These are phyloP conservation scores for Oegoconia quadripuncta DNA, from an alignment of 2,888 invertebrate species.

Conservation along the genomic window DNA sequence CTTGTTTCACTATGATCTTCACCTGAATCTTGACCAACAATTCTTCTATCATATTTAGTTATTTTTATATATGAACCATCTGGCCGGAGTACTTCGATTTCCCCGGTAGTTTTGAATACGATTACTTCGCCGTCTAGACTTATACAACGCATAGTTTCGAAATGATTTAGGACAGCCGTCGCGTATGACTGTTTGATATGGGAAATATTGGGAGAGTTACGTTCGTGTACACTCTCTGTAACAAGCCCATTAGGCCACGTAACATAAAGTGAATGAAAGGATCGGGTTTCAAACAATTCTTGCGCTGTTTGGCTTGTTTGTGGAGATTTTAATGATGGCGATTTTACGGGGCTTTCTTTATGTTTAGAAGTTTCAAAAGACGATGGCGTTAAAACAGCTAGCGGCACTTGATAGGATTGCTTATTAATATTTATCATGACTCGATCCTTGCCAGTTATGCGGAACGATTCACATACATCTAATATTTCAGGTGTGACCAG, in stretches of 20 bases:
- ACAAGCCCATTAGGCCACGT: conserved; percentile 70
- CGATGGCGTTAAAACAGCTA: conserved; percentile 10
- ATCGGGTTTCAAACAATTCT: conserved; percentile 33
- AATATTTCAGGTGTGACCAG: conserved; percentile 28
- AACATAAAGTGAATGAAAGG: conserved; percentile 49
- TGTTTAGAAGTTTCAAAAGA: conserved; percentile 21
- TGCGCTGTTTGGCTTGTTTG: conserved; percentile 14
- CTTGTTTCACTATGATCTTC: conserved; percentile 31
- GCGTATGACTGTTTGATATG: conserved; percentile 61
- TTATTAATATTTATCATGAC: conserved; percentile 57
- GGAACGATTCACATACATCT: conserved; percentile 55
- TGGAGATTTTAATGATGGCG: conserved; percentile 20
- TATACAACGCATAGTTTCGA: conserved; percentile 62
- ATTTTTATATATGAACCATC: conserved; percentile 56
- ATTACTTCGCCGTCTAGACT: conserved; percentile 64
- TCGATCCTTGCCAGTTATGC: conserved; percentile 54
- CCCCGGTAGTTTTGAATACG: conserved; percentile 48
- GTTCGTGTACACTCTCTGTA: conserved; percentile 56
- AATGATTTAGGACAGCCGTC: conserved; percentile 22
- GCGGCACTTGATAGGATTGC: conserved; percentile 35
- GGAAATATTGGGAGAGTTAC: conserved; percentile 47
- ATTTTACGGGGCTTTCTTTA: conserved; percentile 27
- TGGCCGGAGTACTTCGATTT: conserved; percentile 51
- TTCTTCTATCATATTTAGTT: conserved; percentile 43
- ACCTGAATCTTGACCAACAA: conserved; percentile 25